Evolutionary conservation across 2,113 vertebrate species (phyloP).

Genomic region (Poecile atricapillus): DNA sequence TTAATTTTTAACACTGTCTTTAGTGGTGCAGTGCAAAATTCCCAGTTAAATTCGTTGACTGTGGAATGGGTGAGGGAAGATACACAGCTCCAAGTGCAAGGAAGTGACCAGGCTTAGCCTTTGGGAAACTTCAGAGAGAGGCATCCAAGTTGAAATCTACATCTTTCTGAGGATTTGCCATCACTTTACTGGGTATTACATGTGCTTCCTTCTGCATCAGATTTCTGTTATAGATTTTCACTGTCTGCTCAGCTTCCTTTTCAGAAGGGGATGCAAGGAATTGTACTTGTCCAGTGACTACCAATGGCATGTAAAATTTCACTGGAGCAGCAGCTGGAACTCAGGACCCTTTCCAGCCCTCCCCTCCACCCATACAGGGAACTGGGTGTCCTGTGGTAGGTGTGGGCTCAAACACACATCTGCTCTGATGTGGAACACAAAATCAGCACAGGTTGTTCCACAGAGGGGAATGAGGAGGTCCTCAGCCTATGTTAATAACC

Average conservation of each 20-base stretch:
- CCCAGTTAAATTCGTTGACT: background rate
- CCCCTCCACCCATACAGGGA: background rate
- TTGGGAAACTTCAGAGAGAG: background rate
- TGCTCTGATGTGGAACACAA: background rate
- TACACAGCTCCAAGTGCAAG: background rate
- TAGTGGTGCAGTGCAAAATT: background rate
- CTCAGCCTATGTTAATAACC: background rate
- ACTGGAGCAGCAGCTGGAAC: background rate
- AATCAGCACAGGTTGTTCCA: background rate
- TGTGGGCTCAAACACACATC: background rate
- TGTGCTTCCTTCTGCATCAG: background rate
- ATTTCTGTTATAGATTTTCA: background rate
- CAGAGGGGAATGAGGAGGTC: background rate
- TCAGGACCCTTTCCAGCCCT: background rate
- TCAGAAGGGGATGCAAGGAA: background rate
- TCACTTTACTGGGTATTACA: background rate
- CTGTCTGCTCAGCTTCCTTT: background rate
- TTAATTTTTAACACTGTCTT: background rate
- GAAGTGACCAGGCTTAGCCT: background rate
- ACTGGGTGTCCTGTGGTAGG: fast-evolving
- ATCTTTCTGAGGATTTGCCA: background rate
- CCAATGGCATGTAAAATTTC: background rate
- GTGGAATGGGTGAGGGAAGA: background rate
- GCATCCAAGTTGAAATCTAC: background rate
- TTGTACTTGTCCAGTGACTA: background rate